Base-by-base conservation (phyloP, 2,113 vertebrate species). In the Osmerus mordax region DNA sequence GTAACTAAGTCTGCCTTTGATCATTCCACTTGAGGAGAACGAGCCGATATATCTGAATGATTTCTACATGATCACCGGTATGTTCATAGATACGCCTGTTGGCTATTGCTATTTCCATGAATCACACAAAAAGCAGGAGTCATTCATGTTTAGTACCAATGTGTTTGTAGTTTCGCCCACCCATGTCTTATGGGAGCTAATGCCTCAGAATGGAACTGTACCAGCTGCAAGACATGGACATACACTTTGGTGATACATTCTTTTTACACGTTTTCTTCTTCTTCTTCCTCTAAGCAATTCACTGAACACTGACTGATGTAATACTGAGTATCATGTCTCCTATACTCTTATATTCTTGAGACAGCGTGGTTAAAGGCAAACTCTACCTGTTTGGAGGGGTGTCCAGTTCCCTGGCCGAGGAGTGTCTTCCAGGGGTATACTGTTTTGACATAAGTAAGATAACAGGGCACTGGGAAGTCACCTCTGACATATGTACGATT, bases 21-120 rank as follows among this genome's bases (percentile, higher is more conserved):
- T 71, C 16, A 65, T 9, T 3, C 78, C 69, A 36, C 53, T 36
- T 78, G 75, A 92, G 92, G 80, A 86, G 54, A 78, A 82, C 32
- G 47, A 70, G 23, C 65, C 73, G 51, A 64, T 87, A 81, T 93
- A 92, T 84, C 82, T 91, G 51, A 93, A 84, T 56, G 90, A 94
- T 83, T 94, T 94, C 84, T 90, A 91, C 87, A 92, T 93, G 90
- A 82, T 94, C 18, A 93, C 87, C 84, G 90, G 91, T 93, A 87
- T 71, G 74, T 64, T 14, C 13, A 21, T 19, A 14, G 18, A 19
- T 21, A 19, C 14, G 16, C 36, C n/a, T 65, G 41, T 47, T 63
- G 0, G 28, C 51, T 63, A 11, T 47, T 4, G 13, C 55, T 9
- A 52, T 13, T 23, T 18, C 28, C 60, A 23, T 23, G 14, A 29